These are phyloP conservation scores for Zelostemma sp. DNA, from an alignment of 1,140 invertebrate species.

Conservation along the genomic window DNA sequence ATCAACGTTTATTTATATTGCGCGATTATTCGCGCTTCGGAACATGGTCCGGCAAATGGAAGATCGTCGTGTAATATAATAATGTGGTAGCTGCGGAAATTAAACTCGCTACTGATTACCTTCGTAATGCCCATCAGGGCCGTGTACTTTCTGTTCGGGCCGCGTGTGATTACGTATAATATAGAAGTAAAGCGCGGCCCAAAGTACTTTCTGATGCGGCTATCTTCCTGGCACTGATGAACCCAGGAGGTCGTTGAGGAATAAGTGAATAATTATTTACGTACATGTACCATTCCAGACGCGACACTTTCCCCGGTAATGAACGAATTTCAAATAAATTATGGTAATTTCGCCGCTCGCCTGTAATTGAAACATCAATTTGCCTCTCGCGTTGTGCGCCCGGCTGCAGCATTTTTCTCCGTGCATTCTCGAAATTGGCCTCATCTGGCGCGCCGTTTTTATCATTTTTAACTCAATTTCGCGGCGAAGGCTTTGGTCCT, in stretches of 20 bases:
- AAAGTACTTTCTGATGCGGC: constrained; percentile 43
- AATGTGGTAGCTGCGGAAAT: constrained; percentile 49
- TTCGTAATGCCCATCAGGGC: constrained; percentile 48
- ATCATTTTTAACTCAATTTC: background rate
- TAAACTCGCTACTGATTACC: constrained; percentile 50
- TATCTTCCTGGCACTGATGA: constrained; percentile 39
- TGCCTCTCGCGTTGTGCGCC: constrained; percentile 18
- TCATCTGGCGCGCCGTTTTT: background rate
- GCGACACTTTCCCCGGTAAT: constrained; percentile 44
- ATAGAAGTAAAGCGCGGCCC: constrained; percentile 37
- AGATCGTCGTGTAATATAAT: constrained; percentile 47
- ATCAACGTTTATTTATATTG: constrained; percentile 42
- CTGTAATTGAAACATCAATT: constrained; percentile 45
- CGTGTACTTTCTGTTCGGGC: constrained; percentile 31
- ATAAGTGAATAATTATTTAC: constrained; percentile 48
- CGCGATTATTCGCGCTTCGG: constrained; percentile 43
- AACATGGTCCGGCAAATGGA: constrained; percentile 31
- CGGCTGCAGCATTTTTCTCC: background rate
- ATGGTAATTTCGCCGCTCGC: constrained; percentile 28
- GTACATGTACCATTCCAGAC: constrained; percentile 26
- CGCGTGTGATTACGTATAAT: constrained; percentile 46
- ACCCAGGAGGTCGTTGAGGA: constrained; percentile 42
- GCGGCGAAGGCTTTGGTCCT: background rate
- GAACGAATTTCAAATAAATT: constrained; percentile 33
- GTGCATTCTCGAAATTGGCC: constrained; percentile 6